A percentile compares a stretch with the other conserved stretches of the same genome.
Evolutionary conservation across 2,888 invertebrate genomes (phyloP).

Genomic region (Elmis aenea): DNA sequence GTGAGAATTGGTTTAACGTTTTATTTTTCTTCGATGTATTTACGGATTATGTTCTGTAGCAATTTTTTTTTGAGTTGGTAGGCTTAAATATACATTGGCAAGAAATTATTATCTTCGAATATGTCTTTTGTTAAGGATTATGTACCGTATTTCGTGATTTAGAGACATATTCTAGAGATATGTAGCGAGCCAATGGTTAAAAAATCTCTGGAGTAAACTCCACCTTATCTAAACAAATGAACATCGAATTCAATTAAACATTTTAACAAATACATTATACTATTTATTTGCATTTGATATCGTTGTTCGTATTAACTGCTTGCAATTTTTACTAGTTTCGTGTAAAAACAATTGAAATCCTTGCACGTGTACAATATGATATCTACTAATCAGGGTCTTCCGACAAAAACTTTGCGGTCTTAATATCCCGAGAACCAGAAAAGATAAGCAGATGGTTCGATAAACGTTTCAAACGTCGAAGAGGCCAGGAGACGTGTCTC

Average conservation of each 20-base stretch:
- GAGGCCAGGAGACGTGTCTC: no score
- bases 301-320: conserved; percentile 11
- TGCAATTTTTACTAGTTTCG: conserved; percentile 7
- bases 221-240: conserved; percentile 40
- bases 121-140: no score
- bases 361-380: no score
- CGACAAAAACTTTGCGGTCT: no score
- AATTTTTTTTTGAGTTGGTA: conserved; percentile 36
- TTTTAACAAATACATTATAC: conserved; percentile 18
- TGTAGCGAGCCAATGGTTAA: conserved; percentile 26
- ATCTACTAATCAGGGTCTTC: no score
- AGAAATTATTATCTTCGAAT: conserved; percentile 11
- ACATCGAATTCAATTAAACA: conserved; percentile 8
- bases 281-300: conserved; percentile 42
- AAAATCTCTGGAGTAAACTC: conserved; percentile 48
- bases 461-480: no score
- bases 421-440: no score
- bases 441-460: no score
- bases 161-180: conserved; percentile 11
- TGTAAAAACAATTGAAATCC: no score
- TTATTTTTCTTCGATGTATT: conserved; percentile 15
- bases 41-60: conserved; percentile 27
- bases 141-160: no score
- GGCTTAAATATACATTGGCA: conserved; percentile 31
- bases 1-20: conserved; percentile 20